Evolutionary conservation across 2,113 vertebrate species (phyloP).

Genomic region (Heterochromis multidens): DNA sequence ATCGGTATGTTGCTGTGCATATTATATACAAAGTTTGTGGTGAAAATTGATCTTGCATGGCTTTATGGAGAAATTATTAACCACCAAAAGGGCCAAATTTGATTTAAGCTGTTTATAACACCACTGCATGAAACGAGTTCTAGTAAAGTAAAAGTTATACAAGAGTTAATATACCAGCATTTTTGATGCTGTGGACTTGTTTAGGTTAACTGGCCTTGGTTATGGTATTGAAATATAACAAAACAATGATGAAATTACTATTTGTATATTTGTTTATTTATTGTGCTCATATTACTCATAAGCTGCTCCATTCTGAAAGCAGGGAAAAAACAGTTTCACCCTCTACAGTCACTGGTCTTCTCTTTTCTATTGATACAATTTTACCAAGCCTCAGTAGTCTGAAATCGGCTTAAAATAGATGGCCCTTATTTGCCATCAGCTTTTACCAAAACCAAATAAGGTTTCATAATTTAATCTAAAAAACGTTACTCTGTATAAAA

Average conservation of each 20-base stretch:
- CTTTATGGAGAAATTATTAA: neutral
- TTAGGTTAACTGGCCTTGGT: neutral
- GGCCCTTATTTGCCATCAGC: neutral
- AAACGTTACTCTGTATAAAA: neutral
- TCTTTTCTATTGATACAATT: neutral
- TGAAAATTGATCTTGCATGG: neutral
- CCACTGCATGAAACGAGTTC: no score
- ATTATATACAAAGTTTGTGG: neutral
- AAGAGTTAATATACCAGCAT: no score
- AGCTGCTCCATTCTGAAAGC: neutral
- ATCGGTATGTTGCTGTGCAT: neutral
- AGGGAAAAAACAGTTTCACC: neutral
- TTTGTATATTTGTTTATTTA: neutral
- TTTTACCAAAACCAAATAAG: neutral
- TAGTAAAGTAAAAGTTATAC: no score
- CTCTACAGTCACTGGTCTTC: neutral
- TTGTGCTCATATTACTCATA: neutral
- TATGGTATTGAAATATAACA: accelerated
- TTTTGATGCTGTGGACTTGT: neutral
- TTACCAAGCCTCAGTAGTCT: neutral
- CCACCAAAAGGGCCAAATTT: accelerated
- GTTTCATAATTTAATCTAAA: neutral
- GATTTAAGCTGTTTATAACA: neutral
- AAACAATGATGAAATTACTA: accelerated
- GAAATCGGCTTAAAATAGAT: neutral